A percentile compares a stretch with the other conserved stretches of the same genome.
These are phyloP conservation scores for Erebia aethiops DNA, from an alignment of 2,888 invertebrate genomes.

Conservation along the genomic window DNA sequence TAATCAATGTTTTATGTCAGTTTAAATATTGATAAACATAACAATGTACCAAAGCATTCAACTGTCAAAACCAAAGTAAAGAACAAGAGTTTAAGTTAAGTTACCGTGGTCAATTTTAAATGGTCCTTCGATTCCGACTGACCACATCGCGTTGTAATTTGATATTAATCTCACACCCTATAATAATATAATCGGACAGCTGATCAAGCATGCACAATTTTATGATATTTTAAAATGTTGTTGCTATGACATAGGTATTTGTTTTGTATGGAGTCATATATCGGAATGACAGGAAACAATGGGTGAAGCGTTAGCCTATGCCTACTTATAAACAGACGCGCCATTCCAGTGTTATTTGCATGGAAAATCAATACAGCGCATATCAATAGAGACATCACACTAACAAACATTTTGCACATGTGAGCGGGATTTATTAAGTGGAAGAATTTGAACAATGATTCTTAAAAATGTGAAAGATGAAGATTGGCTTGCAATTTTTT, in stretches of 20 bases:
- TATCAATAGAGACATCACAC: constrained; percentile 10
- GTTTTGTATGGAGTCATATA: constrained; percentile 32
- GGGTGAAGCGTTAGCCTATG: constrained; percentile 25
- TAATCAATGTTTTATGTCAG: background rate
- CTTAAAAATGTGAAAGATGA: background rate
- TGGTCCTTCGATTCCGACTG: background rate
- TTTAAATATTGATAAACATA: background rate
- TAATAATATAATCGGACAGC: constrained; percentile 7
- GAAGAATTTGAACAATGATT: background rate
- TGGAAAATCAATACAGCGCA: constrained; percentile 44
- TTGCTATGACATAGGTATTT: background rate
- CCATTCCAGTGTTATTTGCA: constrained; percentile 45
- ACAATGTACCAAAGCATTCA: background rate
- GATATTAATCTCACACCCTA: background rate
- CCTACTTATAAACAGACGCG: constrained; percentile 33
- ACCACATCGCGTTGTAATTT: background rate
- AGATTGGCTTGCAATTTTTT: background rate
- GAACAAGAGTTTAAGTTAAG: background rate
- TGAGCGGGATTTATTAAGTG: constrained; percentile 1
- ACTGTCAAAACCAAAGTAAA: constrained; percentile 2
- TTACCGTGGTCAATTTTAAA: constrained; percentile 2
- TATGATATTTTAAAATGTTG: background rate
- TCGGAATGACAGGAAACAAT: constrained; percentile 31
- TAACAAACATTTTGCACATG: constrained; percentile 20
- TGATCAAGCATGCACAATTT: constrained; percentile 20